Conservation (phyloP, 1,140 invertebrate genomes). For the Octopus sinensis region DNA sequence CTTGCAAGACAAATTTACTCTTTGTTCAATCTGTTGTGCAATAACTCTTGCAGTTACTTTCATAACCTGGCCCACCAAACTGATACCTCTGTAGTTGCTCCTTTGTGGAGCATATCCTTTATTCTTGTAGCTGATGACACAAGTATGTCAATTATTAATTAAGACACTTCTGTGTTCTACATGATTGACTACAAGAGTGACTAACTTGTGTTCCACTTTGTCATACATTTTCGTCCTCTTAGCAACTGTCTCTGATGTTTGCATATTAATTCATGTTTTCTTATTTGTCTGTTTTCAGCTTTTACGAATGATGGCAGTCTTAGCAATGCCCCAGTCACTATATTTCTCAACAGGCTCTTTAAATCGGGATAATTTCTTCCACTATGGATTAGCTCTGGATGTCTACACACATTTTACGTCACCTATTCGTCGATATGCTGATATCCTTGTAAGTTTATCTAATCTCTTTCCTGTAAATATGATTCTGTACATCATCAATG, state of each 20-base stretch:
- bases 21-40: not conserved
- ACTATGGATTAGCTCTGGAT: conserved; percentile 56
- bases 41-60: not conserved
- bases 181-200: too few relatives aligned
- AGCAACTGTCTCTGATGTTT: not conserved
- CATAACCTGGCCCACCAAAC: not conserved
- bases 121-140: too few relatives aligned
- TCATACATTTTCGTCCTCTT: too few relatives aligned
- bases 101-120: too few relatives aligned
- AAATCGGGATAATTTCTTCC: conserved; percentile 45
- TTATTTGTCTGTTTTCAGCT: conserved; percentile 36
- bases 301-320: conserved; percentile 50
- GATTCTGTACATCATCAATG: too few relatives aligned
- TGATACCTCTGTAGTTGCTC: too few relatives aligned
- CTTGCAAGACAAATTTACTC: not conserved
- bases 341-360: conserved; percentile 55
- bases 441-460: conserved; percentile 43
- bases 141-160: too few relatives aligned
- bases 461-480: too few relatives aligned
- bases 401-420: conserved; percentile 59
- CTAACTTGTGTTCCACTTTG: too few relatives aligned
- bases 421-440: conserved; percentile 58
- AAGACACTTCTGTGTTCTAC: too few relatives aligned
- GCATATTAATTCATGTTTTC: not conserved
- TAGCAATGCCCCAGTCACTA: conserved; percentile 54